Conservation (phyloP, 2,113 vertebrate genomes). For the Etheostoma spectabile region DNA sequence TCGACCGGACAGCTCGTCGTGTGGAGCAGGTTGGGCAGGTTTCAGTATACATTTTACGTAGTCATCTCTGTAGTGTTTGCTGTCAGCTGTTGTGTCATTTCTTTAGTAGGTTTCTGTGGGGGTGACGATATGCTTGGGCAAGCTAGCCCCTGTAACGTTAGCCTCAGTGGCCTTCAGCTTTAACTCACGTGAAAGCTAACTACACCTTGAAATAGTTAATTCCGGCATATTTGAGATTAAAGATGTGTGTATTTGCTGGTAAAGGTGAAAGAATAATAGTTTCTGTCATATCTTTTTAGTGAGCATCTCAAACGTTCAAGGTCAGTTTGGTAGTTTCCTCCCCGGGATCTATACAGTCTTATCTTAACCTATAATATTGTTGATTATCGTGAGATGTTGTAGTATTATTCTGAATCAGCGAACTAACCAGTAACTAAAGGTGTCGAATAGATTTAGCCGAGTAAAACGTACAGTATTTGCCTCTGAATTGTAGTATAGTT, state of each 20-base stretch:
- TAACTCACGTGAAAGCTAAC: neutral
- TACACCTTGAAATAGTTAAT: neutral
- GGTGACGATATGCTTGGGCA: constrained; percentile 25
- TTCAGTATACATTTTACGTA: neutral
- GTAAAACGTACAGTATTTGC: neutral
- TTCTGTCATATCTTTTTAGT: constrained; percentile 34
- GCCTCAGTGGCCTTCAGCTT: constrained; percentile 49
- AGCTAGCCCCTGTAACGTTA: constrained; percentile 52
- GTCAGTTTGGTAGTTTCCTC: constrained; percentile 55
- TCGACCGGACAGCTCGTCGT: constrained; percentile 56
- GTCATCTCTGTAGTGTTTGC: neutral
- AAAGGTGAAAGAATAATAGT: constrained; percentile 14
- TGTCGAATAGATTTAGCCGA: neutral
- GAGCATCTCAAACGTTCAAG: constrained; percentile 60
- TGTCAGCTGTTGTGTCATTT: neutral
- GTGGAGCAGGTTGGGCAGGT: constrained; percentile 74
- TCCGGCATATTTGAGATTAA: neutral
- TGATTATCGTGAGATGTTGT: neutral
- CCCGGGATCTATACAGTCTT: neutral
- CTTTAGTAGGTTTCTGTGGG: neutral
- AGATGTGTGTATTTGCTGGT: neutral
- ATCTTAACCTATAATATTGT: neutral
- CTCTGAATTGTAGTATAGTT: neutral
- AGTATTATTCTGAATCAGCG: neutral
- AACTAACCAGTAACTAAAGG: neutral